These are phyloP conservation scores for Psittacula derbiana DNA, from an alignment of 2,797 vertebrate species.

Conservation along the genomic window DNA sequence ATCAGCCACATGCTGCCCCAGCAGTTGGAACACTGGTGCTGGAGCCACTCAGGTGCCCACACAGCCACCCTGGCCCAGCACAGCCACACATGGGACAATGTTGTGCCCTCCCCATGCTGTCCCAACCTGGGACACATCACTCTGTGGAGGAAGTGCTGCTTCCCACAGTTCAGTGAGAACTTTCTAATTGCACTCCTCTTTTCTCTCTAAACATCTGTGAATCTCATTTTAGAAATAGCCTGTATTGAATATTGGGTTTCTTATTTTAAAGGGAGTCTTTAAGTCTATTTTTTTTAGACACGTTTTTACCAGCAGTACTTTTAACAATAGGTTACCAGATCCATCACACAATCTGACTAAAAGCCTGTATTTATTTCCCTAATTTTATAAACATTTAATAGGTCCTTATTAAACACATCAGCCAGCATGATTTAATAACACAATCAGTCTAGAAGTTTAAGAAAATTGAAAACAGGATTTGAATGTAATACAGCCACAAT, in stretches of 20 bases:
- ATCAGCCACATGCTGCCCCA: rapidly evolving
- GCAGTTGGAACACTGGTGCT: rapidly evolving
- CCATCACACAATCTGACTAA: constrained; percentile 80
- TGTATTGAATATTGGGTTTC: neutral
- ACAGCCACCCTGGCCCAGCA: neutral
- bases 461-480: constrained; percentile 95
- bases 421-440: constrained; percentile 97
- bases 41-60: neutral
- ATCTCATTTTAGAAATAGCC: neutral
- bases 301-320: constrained; percentile 72
- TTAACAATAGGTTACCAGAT: constrained; percentile 82
- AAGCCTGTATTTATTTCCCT: constrained; percentile 83
- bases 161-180: neutral
- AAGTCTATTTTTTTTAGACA: constrained; percentile 60
- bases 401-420: constrained; percentile 92
- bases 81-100: rapidly evolving
- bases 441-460: constrained; percentile 95
- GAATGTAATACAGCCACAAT: constrained; percentile 96
- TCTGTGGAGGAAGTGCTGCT: neutral
- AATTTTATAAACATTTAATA: constrained; percentile 91
- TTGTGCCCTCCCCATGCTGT: neutral
- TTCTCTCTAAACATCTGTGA: constrained; percentile 28
- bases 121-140: rapidly evolving
- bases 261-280: constrained; percentile 57
- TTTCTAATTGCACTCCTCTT: constrained; percentile 17